Evolutionary conservation across 2,797 vertebrate species (phyloP), one percentile per base, ranked within the genome.

Genomic region (Microcaecilia unicolor): DNA sequence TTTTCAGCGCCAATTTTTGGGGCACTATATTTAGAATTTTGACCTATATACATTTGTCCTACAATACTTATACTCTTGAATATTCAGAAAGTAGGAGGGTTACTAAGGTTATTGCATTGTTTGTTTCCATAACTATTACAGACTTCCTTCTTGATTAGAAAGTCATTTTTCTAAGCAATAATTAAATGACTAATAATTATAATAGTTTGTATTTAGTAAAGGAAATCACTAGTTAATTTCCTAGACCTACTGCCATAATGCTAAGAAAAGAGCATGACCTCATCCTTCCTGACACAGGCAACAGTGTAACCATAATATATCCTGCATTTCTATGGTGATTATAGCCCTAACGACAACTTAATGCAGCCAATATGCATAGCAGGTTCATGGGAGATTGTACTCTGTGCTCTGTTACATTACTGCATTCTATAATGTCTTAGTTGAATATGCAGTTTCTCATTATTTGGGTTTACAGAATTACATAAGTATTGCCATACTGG

Each of bases 161-260:
- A 55, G 52, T 60, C 2, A 51, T 56, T 65, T 70, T 24, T 69
- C 25, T n/a, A 69, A 58, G 51, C 67, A 10, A 46, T 64, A 67
- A 68, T 68, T 63, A 67, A 72, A 45, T 61, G 9, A 64, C 29
- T 67, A 67, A 64, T 34, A 68, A 70, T 55, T 58, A 48, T 12
- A 56, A 35, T 5, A 2, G 24, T 58, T 64, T 55, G 6, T 49
- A 38, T 31, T 54, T 55, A 41, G 31, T 53, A 61, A 61, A 61
- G 61, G 61, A 78, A 76, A 62, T 48, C 67, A 32, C 19, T 24
- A 55, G 43, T 41, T 36, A n/a, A 35, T 56, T 61, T 69, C 38
- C 46, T 58, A 37, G 5, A 40, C 38, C 53, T 58, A 21, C 24
- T 55, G 29, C 12, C 37, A 34, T 34, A 57, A 41, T 50, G 10